Conservation (phyloP, 2,113 vertebrate species). For the Actinemys pallida region DNA sequence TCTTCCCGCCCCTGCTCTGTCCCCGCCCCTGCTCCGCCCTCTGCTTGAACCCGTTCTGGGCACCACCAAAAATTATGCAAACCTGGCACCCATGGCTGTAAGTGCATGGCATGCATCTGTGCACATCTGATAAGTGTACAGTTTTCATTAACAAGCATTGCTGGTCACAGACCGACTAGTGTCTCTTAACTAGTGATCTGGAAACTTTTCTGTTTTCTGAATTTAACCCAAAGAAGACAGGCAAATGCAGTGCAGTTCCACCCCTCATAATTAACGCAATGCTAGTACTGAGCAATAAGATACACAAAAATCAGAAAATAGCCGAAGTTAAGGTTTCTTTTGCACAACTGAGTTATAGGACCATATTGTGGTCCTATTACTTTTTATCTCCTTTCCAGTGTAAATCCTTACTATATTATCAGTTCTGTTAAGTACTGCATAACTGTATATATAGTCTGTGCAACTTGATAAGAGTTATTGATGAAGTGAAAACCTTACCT, state of each 20-base stretch:
- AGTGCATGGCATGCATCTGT: background rate
- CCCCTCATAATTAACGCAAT: too few species aligned
- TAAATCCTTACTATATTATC: background rate
- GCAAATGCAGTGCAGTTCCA: too few species aligned
- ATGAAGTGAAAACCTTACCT: background rate
- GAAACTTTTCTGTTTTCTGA: background rate
- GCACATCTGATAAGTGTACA: too few species aligned
- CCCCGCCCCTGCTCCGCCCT: too few species aligned
- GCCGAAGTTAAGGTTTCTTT: background rate
- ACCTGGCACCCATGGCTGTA: background rate
- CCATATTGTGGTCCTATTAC: background rate
- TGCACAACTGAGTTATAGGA: background rate
- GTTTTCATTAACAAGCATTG: background rate
- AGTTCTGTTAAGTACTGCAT: background rate
- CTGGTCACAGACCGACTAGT: background rate
- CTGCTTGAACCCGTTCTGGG: too few species aligned
- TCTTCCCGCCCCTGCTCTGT: too few species aligned
- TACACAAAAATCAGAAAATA: slow-evolving; percentile 14
- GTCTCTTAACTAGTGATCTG: background rate
- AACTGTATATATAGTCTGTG: background rate
- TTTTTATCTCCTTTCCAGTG: background rate
- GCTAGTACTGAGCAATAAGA: background rate
- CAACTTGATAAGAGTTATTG: background rate
- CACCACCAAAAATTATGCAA: too few species aligned
- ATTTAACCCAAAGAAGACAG: background rate